phyloP scores from a whole-genome alignment of 2,113 vertebrate species.

The Scalopus aquaticus region DNA sequence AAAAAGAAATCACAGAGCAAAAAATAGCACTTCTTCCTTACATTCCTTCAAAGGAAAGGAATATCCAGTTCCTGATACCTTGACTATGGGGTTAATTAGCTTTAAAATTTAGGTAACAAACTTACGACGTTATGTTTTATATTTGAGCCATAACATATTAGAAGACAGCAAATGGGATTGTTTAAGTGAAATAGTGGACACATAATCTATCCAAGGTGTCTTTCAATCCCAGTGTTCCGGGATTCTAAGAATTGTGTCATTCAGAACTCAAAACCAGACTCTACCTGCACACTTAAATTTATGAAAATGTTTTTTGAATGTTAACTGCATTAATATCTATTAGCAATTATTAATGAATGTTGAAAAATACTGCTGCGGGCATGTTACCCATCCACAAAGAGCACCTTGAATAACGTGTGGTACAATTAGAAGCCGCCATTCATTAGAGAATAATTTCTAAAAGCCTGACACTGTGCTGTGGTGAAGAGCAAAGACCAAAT shows the following conservation, averaged over 20 bases:
- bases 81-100: not conserved
- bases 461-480: not conserved
- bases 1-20: not conserved
- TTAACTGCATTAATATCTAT: not conserved
- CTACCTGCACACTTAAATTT: not conserved
- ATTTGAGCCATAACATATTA: not conserved
- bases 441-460: not conserved
- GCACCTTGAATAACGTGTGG: not conserved
- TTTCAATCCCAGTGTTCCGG: conserved; percentile 1
- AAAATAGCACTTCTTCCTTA: not conserved
- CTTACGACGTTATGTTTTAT: not conserved
- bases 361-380: not conserved
- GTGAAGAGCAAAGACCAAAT: not conserved
- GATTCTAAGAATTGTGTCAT: conserved; percentile 21
- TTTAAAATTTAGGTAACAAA: not conserved
- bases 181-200: not conserved
- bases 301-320: not conserved
- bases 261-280: conserved; percentile 13
- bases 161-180: not conserved
- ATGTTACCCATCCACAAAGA: not conserved
- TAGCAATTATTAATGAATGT: not conserved
- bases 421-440: not conserved
- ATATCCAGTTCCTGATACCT: not conserved
- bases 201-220: not conserved
- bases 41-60: not conserved